phyloP scores from a whole-genome alignment of 2,888 invertebrate genomes.

The Euspilapteryx auroguttella region DNA sequence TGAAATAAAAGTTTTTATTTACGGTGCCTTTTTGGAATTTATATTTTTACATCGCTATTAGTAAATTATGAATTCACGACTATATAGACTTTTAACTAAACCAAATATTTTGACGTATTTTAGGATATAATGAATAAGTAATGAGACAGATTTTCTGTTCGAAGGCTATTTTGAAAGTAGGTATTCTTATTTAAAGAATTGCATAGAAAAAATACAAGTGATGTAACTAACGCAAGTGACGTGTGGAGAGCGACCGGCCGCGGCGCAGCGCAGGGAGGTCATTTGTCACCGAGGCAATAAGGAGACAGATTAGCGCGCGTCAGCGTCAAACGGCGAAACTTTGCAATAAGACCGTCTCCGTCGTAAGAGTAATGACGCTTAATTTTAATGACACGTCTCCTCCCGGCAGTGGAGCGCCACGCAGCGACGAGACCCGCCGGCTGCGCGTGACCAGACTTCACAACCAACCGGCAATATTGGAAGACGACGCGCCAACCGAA shows the following conservation, averaged over 20 bases:
- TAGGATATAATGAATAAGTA: no score
- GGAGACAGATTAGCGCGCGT: slow-evolving; percentile 42
- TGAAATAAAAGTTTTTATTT: slow-evolving; percentile 58
- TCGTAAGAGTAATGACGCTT: slow-evolving; percentile 57
- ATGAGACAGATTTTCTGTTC: no score
- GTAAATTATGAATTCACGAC: no score
- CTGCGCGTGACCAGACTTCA: slow-evolving; percentile 33
- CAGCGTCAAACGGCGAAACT: slow-evolving; percentile 32
- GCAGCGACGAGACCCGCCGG: slow-evolving; percentile 13
- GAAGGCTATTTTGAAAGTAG: no score
- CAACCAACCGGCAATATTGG: slow-evolving; percentile 41
- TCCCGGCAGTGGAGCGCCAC: slow-evolving; percentile 14
- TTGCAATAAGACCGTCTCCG: slow-evolving; percentile 48
- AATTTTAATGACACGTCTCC: slow-evolving; percentile 56
- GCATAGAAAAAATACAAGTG: no score
- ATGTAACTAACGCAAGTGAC: no score
- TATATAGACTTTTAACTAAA: no score
- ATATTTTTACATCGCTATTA: slow-evolving; percentile 59
- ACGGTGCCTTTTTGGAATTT: slow-evolving; percentile 42
- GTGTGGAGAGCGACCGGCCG: slow-evolving; percentile 4
- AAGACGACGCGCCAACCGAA: slow-evolving; percentile 40
- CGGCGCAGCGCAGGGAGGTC: slow-evolving; percentile 23
- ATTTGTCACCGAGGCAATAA: slow-evolving; percentile 50
- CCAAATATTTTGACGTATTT: no score
- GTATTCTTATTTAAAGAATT: no score